Evolutionary conservation across 2,113 vertebrate genomes (phyloP).

Genomic region (Calypte anna): DNA sequence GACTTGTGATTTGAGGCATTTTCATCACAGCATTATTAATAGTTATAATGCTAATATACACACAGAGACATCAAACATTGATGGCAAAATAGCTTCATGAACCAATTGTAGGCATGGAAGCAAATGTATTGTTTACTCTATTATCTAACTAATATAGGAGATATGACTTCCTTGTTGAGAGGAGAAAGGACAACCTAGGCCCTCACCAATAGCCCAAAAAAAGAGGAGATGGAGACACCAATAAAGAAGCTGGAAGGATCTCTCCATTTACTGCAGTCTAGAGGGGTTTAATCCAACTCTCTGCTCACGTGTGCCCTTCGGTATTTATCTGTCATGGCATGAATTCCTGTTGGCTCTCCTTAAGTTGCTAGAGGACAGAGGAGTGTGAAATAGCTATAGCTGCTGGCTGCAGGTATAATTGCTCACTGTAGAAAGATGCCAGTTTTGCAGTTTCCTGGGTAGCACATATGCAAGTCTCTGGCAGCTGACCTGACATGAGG

Average conservation of each 20-base stretch:
- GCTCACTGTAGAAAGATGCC: background rate
- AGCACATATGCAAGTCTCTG: background rate
- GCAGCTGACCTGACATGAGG: background rate
- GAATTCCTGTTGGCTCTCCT: background rate
- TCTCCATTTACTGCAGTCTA: background rate
- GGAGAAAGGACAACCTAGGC: background rate
- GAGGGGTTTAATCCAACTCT: background rate
- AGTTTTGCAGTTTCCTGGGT: background rate
- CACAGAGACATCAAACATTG: background rate
- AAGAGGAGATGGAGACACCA: background rate
- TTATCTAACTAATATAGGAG: background rate
- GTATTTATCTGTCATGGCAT: background rate
- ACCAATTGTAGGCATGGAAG: background rate
- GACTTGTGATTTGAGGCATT: background rate
- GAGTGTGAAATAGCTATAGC: background rate
- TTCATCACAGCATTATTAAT: background rate
- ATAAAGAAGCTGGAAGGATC: background rate
- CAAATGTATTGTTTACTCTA: background rate
- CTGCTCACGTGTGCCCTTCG: background rate
- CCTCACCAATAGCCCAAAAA: background rate
- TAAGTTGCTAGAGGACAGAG: background rate
- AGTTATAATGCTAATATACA: background rate
- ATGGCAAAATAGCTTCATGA: background rate
- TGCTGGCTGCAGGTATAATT: slow-evolving; percentile 1
- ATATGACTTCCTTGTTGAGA: background rate